These are phyloP conservation scores for Phengaris alcon DNA, from an alignment of 2,888 invertebrate species.

Conservation along the genomic window DNA sequence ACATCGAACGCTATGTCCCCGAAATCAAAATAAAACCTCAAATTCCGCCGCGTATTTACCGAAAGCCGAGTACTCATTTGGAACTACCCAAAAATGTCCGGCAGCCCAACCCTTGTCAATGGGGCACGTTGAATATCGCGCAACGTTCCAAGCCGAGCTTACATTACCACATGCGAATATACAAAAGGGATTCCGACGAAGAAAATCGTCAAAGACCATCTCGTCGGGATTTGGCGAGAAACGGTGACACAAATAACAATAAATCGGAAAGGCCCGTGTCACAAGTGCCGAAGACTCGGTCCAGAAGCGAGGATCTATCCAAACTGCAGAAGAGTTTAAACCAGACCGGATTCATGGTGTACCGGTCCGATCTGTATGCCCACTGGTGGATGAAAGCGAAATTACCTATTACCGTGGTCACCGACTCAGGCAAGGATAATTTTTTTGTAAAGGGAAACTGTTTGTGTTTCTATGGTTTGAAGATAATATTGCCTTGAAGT, in stretches of 20 bases:
- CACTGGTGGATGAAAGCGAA: constrained; percentile 96
- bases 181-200: constrained; percentile 59
- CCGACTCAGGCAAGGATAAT: constrained; percentile 80
- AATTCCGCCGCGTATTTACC: constrained; percentile 69
- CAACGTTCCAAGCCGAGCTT: constrained; percentile 71
- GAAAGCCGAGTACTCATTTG: constrained; percentile 70
- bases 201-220: constrained; percentile 52
- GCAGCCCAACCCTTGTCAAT: constrained; percentile 62
- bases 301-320: constrained; percentile 71
- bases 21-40: constrained; percentile 67
- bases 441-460: constrained; percentile 78
- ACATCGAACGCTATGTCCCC: constrained; percentile 67
- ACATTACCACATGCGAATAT: constrained; percentile 77
- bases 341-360: constrained; percentile 78
- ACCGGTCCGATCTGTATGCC: constrained; percentile 91
- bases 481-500: constrained; percentile 76
- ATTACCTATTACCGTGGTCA: constrained; percentile 83
- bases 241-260: constrained; percentile 59
- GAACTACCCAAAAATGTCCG: constrained; percentile 73
- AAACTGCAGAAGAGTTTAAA: constrained; percentile 65
- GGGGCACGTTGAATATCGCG: constrained; percentile 74
- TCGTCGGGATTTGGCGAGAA: constrained; percentile 56
- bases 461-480: constrained; percentile 77
- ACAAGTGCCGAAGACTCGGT: constrained; percentile 60
- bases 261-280: constrained; percentile 43